Base-by-base conservation (phyloP, 1,140 invertebrate species). In the Conopomorpha cramerella region DNA sequence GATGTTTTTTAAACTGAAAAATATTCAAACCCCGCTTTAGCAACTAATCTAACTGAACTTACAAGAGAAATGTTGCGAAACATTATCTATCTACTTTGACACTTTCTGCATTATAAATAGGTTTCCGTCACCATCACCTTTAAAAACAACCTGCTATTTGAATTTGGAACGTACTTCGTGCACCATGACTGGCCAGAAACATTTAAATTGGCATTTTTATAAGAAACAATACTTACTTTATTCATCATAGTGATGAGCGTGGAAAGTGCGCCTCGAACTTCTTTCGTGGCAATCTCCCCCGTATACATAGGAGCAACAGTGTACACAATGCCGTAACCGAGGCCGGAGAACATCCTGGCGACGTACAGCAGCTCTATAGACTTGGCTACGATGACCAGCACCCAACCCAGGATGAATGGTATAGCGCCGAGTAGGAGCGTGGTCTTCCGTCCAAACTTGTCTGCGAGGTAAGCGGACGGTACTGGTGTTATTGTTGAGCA, bases 281-380 rank as follows among this genome's bases (percentile, higher is more conserved):
- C 79, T 39, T 83, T 77, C 34, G 86, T 81, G 38, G 88, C 77
- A 33, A 90, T 81, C 74, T 88, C 85, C 41, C 83, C 81, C 23
- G 87, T 77, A 56, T 84, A 87, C 57, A 87, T 81, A 1, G 85
- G 84, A 15, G 83, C 81, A 3, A 80, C 80, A 16, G 84, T 82
- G 42, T 84, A 86, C 30, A 85, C 78, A 26, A 85, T 83, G 6
- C 86, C 85, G 40, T 90, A 81, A 1, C 86, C 83, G n/a, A 91
- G 63, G 16, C 88, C 88, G 26, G 82, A 74, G 59, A 59, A 83
- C 62, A 81, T 60, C 32, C 80, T 57, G 0, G 76, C 68, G 11
- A 81, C 46, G 47, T 84, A 85, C 1, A 86, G 57, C 37, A 78
- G 56, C 0, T 43, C 15, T 2, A 81, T 65, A 1, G 74, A 74